These are phyloP conservation scores for Rhadina sibilatrix DNA, from an alignment of 2,113 vertebrate genomes.

Conservation along the genomic window DNA sequence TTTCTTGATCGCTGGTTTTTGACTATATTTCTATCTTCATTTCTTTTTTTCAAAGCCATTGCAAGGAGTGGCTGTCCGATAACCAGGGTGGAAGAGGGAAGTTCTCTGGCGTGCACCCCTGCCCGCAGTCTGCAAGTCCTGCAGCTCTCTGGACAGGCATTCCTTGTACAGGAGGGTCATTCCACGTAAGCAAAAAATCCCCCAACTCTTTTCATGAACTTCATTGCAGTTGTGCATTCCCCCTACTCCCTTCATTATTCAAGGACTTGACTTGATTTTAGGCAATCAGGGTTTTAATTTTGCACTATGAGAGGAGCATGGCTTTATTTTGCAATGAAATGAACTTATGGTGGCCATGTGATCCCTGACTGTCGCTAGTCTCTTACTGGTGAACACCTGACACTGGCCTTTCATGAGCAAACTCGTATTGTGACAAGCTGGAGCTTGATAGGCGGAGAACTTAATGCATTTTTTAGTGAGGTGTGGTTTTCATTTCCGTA, in stretches of 20 bases:
- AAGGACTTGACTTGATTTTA: background rate
- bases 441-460: background rate
- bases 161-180: conserved; percentile 78
- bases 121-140: conserved; percentile 81
- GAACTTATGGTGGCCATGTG: background rate
- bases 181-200: conserved; percentile 78
- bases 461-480: background rate
- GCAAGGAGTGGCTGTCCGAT: background rate
- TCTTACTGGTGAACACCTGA: background rate
- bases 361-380: background rate
- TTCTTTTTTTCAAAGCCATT: background rate
- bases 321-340: background rate
- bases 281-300: background rate
- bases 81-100: conserved; percentile 64
- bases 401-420: background rate
- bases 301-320: background rate
- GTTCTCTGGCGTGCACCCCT: conserved; percentile 73
- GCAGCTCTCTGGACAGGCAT: conserved; percentile 88
- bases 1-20: background rate
- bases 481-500: background rate
- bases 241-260: background rate
- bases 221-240: background rate
- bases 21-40: background rate
- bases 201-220: background rate
- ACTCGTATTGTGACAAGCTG: background rate